Base-by-base conservation (phyloP, 2,797 vertebrate genomes). In the Florisuga fusca region DNA sequence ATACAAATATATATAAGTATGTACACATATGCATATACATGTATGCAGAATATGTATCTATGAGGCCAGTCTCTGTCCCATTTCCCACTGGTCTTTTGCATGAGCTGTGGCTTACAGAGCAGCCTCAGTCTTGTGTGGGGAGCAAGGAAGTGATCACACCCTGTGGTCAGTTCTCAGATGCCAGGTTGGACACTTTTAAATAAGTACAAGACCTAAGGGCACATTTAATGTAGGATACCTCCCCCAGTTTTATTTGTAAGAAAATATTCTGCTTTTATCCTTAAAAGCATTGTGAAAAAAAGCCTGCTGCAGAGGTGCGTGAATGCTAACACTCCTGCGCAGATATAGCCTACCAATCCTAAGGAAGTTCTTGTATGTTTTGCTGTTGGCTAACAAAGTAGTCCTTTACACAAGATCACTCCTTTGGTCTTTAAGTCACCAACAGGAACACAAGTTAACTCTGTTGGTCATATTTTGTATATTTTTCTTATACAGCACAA, bases 231-330 rank as follows among this genome's bases (percentile, higher is more conserved):
- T 9, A 63, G 31, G 27, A 63, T 4, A 5, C 15, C 7, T 45
- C 31, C 22, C 6, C 12, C 34, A 21, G 1, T 6, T 75, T 69
- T 68, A 43, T 78, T 78, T 81, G 27, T 87, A 78, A 88, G n/a
- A 69, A 91, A 69, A 66, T 76, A 26, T 14, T 67, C 87, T 85
- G 25, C 27, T 68, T 78, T 72, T 54, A 29, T 61, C 50, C 62
- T 81, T 57, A 33, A 48, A 48, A 57, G 25, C 10, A 41, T 6
- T 51, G 51, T 33, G 81, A 69, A 84, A 78, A 78, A 78, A 23
- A 87, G 21, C 13, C 55, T 84, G 58, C 71, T 90, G 80, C 76
- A 71, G 76, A 80, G 33, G 29, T 91, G 66, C 57, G 53, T 80
- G 50, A 74, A 74, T 80, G 61, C 41, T 63, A 85, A 9, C 36